These are phyloP conservation scores for Vanessa tameamea DNA, from an alignment of 1,140 invertebrate species.

Conservation along the genomic window DNA sequence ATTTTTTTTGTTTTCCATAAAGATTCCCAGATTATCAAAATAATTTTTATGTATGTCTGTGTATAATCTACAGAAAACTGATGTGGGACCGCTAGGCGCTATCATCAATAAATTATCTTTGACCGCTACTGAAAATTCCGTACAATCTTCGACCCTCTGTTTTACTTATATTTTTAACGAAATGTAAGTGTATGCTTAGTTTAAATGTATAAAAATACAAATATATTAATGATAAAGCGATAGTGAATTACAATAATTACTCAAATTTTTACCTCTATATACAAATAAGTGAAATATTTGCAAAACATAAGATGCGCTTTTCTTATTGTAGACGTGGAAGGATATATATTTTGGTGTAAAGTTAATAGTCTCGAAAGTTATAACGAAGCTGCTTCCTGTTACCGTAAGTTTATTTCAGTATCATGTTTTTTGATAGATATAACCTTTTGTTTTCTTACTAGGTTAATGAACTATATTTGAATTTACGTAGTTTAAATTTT, in stretches of 20 bases:
- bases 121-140: conserved; percentile 2
- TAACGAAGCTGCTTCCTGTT: background rate
- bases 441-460: conserved; percentile 22
- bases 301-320: conserved; percentile 31
- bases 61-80: conserved; percentile 6
- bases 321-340: conserved; percentile 34
- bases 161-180: conserved; percentile 5
- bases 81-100: background rate
- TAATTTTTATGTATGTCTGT: background rate
- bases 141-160: background rate
- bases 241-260: background rate
- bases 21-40: too few relatives aligned
- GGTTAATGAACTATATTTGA: conserved; percentile 24
- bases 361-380: background rate
- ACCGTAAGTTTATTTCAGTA: background rate
- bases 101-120: background rate
- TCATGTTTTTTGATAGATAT: background rate
- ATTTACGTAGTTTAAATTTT: background rate
- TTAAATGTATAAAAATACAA: background rate
- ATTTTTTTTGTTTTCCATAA: too few relatives aligned
- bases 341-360: conserved; percentile 6
- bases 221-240: background rate
- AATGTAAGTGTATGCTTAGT: conserved; percentile 9
- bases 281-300: background rate
- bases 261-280: background rate